A percentile compares a stretch with the other conserved stretches of the same genome.
Conservation (phyloP, 2,797 vertebrate species). For the Acropternis orthonyx region DNA sequence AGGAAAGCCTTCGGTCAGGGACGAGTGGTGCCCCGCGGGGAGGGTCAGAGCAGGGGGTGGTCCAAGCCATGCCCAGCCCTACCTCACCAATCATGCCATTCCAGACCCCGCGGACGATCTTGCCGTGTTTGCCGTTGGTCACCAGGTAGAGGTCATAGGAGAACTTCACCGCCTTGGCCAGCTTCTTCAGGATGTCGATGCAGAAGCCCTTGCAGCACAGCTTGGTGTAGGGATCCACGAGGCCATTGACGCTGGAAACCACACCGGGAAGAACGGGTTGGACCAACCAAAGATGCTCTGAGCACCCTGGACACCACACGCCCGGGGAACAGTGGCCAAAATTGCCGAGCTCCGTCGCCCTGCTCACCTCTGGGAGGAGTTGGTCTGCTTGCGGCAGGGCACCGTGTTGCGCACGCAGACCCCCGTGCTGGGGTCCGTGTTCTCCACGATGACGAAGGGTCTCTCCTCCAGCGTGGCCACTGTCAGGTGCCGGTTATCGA, state of each 20-base stretch:
- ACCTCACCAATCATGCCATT: conserved; percentile 99
- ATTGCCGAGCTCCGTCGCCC: fast-evolving
- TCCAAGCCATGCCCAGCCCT: conserved; percentile 37
- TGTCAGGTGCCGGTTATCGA: conserved; percentile 90
- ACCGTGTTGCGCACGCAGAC: conserved; percentile 95
- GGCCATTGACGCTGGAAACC: conserved; percentile 73
- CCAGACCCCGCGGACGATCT: conserved; percentile 92
- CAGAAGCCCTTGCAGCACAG: conserved; percentile 99
- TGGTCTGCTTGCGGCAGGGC: conserved; percentile 92
- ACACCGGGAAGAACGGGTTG: fast-evolving
- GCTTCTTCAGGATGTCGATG: conserved; percentile 97
- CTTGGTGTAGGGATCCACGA: conserved; percentile 91
- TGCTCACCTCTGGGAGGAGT: conserved; percentile 75
- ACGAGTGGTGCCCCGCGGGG: not conserved
- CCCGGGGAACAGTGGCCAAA: fast-evolving
- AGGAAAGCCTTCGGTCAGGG: not conserved
- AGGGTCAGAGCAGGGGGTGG: fast-evolving
- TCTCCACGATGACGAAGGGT: conserved; percentile 96
- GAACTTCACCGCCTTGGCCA: conserved; percentile 93
- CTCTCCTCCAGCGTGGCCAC: conserved; percentile 96
- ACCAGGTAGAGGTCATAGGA: conserved; percentile 98
- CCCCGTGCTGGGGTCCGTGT: conserved; percentile 88
- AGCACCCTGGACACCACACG: fast-evolving
- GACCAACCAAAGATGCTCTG: not conserved
- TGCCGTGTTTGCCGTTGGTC: conserved; percentile 97